Conservation (phyloP, 2,113 vertebrate genomes). For the Crotalus horridus region DNA sequence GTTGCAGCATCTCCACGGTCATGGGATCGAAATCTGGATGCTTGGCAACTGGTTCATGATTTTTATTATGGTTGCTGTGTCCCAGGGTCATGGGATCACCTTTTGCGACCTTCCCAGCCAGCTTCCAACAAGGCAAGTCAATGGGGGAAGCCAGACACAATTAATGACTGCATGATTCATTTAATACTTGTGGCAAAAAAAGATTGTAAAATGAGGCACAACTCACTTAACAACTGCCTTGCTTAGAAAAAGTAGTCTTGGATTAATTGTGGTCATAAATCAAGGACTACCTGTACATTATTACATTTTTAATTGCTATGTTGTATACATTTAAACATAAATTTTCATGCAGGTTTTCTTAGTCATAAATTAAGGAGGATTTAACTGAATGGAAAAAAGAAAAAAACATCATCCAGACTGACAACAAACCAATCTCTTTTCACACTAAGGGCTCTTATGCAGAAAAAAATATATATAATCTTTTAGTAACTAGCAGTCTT, state of each 20-base stretch:
- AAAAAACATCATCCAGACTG: not conserved
- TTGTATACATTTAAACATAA: not conserved
- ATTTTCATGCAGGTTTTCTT: not conserved
- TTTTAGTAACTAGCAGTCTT: not conserved
- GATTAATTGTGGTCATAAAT: not conserved
- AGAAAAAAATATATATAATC: no score
- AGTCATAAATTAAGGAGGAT: not conserved
- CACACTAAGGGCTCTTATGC: not conserved
- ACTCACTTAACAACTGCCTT: not conserved
- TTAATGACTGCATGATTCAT: not conserved
- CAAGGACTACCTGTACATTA: not conserved
- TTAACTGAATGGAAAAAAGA: not conserved
- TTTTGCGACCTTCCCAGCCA: not conserved
- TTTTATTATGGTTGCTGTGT: not conserved
- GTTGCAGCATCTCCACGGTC: no score
- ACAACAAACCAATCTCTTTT: not conserved
- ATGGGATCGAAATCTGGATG: no score
- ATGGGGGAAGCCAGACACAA: not conserved
- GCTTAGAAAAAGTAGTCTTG: not conserved
- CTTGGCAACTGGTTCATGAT: not conserved
- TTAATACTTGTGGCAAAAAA: not conserved
- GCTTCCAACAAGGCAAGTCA: not conserved
- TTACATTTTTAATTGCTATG: not conserved
- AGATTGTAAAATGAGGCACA: not conserved
- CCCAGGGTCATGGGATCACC: not conserved